Evolutionary conservation across 2,113 vertebrate genomes (phyloP).

Genomic region (Romanogobio albipinnatus): DNA sequence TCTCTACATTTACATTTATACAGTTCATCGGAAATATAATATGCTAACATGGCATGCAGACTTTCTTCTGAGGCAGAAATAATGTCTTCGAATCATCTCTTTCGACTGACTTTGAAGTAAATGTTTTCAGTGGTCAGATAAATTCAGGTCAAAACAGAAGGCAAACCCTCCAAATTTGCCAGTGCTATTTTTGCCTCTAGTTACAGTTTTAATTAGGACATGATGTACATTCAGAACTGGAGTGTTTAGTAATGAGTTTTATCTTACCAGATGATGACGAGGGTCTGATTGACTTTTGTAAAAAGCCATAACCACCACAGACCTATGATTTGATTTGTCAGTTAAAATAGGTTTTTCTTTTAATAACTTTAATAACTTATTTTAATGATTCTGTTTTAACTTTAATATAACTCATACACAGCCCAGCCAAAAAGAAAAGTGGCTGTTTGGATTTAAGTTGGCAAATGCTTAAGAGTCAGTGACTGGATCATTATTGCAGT

Average conservation of each 20-base stretch:
- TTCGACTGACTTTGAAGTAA: not conserved
- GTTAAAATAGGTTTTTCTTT: not conserved
- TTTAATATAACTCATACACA: not conserved
- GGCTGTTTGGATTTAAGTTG: no score
- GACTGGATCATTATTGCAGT: no score
- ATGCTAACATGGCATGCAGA: not conserved
- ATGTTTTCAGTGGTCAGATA: slow-evolving; percentile 4
- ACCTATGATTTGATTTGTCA: not conserved
- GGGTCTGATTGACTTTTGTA: not conserved
- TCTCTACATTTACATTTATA: not conserved
- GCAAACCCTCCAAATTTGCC: not conserved
- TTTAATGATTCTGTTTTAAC: not conserved
- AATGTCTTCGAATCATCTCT: not conserved
- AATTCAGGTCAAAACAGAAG: slow-evolving; percentile 27
- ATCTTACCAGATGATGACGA: not conserved
- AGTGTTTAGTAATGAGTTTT: not conserved
- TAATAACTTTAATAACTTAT: not conserved
- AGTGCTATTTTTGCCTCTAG: slow-evolving; percentile 1
- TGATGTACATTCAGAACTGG: slow-evolving; percentile 5
- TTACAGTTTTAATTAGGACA: slow-evolving; percentile 10
- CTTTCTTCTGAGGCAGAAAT: not conserved
- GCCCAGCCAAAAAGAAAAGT: no score
- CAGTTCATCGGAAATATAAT: not conserved
- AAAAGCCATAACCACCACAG: not conserved
- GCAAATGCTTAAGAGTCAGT: no score